Percentiles rank a stretch among this genome's conserved stretches.
These are phyloP conservation scores for Apteryx mantelli DNA, from an alignment of 2,113 vertebrate species.

Conservation along the genomic window DNA sequence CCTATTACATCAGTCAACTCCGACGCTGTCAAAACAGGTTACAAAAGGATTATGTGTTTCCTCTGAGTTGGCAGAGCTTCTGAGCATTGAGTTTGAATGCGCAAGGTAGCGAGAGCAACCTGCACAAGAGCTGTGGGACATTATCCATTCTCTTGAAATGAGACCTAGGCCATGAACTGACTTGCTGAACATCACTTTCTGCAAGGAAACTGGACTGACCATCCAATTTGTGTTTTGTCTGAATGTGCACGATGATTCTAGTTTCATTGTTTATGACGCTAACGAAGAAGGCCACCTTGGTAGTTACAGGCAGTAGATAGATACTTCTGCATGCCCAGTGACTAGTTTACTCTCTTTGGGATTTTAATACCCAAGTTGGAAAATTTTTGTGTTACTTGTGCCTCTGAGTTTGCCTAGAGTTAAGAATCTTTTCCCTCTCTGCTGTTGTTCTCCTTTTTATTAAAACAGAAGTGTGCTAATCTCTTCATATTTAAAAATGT, in stretches of 20 bases:
- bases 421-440: not conserved
- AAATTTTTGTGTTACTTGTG: not conserved
- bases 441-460: not conserved
- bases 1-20: slow-evolving; percentile 22
- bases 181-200: not conserved
- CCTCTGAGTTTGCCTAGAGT: not conserved
- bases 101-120: not conserved
- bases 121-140: not conserved
- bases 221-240: not conserved
- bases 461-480: not conserved
- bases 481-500: not conserved
- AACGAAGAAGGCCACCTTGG: slow-evolving; percentile 16
- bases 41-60: slow-evolving; percentile 16
- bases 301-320: not conserved
- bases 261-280: slow-evolving; percentile 20
- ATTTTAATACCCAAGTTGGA: slow-evolving; percentile 10
- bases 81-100: not conserved
- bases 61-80: slow-evolving; percentile 15
- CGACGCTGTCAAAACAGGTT: slow-evolving; percentile 44
- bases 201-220: not conserved
- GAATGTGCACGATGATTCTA: not conserved
- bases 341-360: slow-evolving; percentile 41
- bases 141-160: not conserved
- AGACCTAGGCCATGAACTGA: not conserved
- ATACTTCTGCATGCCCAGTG: slow-evolving; percentile 22